A percentile compares a stretch with the other conserved stretches of the same genome.
phyloP scores from a whole-genome alignment of 23 tunicate species.

The Oikopleura dioica region DNA sequence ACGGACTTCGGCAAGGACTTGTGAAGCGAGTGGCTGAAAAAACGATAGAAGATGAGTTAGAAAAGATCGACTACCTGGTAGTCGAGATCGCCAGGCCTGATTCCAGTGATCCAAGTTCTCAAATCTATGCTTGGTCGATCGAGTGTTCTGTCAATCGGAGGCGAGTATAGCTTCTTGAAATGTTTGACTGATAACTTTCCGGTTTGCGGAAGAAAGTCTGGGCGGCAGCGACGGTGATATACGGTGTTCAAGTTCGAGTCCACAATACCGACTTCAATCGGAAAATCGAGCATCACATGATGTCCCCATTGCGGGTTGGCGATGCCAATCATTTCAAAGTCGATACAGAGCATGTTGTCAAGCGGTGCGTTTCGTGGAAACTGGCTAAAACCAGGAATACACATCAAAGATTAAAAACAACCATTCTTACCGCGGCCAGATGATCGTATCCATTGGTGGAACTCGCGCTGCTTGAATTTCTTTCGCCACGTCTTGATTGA shows the following conservation, averaged over 20 bases:
- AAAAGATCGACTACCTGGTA: neutral
- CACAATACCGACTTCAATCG: slow-evolving; percentile 8
- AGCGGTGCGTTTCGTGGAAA: neutral
- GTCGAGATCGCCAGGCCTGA: slow-evolving; percentile 7
- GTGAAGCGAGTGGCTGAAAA: slow-evolving; percentile 1
- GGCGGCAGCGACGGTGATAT: neutral
- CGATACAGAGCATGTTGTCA: neutral
- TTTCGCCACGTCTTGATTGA: neutral
- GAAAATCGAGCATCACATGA: slow-evolving; percentile 5
- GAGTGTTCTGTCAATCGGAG: neutral
- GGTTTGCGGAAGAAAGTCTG: neutral
- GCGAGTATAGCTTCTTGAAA: neutral
- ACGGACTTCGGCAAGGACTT: slow-evolving; percentile 8
- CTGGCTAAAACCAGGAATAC: too few species aligned
- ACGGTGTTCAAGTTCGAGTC: slow-evolving; percentile 1
- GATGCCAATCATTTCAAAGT: slow-evolving; percentile 11
- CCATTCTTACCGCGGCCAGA: neutral
- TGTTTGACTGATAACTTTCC: neutral
- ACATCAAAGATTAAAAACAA: too few species aligned
- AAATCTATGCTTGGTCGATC: slow-evolving; percentile 5
- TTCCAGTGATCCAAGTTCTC: slow-evolving; percentile 1
- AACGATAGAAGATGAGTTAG: neutral
- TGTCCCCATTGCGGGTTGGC: slow-evolving; percentile 1
- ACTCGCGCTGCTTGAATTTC: neutral
- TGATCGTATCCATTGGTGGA: neutral